Evolutionary conservation across 2,888 invertebrate species (phyloP).

Genomic region (Adela reaumurella): DNA sequence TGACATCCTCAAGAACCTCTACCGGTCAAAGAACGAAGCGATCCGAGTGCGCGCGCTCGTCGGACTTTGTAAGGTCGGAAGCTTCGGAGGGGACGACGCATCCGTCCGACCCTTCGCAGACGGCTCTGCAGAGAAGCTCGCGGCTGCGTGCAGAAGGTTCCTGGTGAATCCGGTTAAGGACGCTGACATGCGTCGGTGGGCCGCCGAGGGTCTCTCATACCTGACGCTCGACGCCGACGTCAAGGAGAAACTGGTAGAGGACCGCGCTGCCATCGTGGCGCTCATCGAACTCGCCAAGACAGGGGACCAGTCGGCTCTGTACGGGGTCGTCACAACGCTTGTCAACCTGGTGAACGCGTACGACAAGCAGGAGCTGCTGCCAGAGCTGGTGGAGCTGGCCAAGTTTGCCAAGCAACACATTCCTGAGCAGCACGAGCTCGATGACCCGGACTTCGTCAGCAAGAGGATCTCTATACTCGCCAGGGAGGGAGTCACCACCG

Average conservation of each 20-base stretch:
- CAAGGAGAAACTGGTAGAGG: slow-evolving; percentile 92
- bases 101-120: slow-evolving; percentile 94
- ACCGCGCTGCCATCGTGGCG: slow-evolving; percentile 75
- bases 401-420: slow-evolving; percentile 99
- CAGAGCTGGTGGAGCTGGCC: slow-evolving; percentile 95
- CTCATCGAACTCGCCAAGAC: slow-evolving; percentile 86
- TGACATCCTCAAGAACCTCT: slow-evolving; percentile 89
- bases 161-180: slow-evolving; percentile 84
- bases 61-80: slow-evolving; percentile 94
- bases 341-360: slow-evolving; percentile 97
- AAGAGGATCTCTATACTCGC: slow-evolving; percentile 74
- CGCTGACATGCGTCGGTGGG: slow-evolving; percentile 89
- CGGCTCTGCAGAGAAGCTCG: slow-evolving; percentile 87
- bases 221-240: slow-evolving; percentile 97
- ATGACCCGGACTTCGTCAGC: slow-evolving; percentile 82
- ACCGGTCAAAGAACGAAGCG: slow-evolving; percentile 84
- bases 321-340: slow-evolving; percentile 90
- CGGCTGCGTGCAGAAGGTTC: slow-evolving; percentile 91
- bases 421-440: slow-evolving; percentile 92
- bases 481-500: slow-evolving; percentile 83
- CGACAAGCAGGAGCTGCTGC: slow-evolving; percentile 93
- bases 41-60: slow-evolving; percentile 87
- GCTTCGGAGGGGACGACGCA: slow-evolving; percentile 92
- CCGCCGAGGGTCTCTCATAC: slow-evolving; percentile 94
- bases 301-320: slow-evolving; percentile 83